A percentile compares a stretch with the other conserved stretches of the same genome.
Evolutionary conservation across 2,888 invertebrate species (phyloP).

Genomic region (Calameuta idolon): DNA sequence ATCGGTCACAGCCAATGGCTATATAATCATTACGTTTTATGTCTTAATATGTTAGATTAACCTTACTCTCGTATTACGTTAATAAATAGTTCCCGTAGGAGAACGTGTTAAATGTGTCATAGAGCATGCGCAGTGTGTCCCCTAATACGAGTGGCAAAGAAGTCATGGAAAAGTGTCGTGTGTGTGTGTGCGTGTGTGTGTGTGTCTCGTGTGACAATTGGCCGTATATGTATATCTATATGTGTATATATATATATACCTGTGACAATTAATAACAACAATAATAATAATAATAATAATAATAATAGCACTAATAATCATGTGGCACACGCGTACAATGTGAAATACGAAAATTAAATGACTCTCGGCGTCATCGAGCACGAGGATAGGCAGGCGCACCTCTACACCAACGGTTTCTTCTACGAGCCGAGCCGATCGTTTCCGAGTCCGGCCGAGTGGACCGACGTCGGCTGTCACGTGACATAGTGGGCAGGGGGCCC

Average conservation of each 20-base stretch:
- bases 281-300: conserved; percentile 10
- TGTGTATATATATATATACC: neutral
- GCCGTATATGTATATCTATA: neutral
- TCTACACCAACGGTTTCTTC: no score
- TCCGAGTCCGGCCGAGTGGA: no score
- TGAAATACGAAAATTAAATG: no score
- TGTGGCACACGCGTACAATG: no score
- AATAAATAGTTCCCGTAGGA: conserved; percentile 37
- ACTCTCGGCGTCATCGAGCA: no score
- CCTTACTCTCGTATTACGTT: conserved; percentile 39
- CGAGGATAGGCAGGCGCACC: no score
- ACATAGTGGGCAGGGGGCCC: no score
- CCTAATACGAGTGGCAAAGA: neutral
- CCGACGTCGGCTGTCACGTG: no score
- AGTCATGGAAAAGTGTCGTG: neutral
- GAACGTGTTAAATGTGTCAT: conserved; percentile 7
- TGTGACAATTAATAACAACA: no score
- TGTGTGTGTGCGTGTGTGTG: neutral
- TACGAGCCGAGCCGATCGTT: no score
- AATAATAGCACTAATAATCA: conserved; percentile 25
- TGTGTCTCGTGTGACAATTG: neutral
- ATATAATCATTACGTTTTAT: conserved; percentile 53
- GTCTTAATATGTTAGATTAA: conserved; percentile 47
- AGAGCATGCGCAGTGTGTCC: no score
- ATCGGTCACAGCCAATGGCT: conserved; percentile 68